Evolutionary conservation across 2,113 vertebrate genomes (phyloP), one percentile per base, ranked within the genome.

Genomic region (Natator depressus): DNA sequence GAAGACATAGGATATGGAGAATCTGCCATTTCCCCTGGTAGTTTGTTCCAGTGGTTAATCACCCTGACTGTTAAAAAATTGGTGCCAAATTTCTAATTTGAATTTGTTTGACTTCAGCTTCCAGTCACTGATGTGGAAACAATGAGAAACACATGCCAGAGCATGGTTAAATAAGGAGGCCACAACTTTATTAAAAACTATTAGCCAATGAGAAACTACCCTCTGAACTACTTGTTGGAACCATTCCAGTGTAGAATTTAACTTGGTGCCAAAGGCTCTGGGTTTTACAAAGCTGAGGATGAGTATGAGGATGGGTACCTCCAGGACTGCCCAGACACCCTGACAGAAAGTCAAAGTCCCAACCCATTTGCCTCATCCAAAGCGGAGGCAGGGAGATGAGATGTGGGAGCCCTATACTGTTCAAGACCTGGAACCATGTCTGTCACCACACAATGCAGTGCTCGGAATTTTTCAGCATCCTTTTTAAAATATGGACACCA

Each of bases 261-360:
- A 8, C 0, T 1, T 17, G 49, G 4, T 14, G 7, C 35, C 9
- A 80, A 24, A 47, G 47, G 50, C 91, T 84, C 8, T 17, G 0
- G 1, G 59, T 31, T 50, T 86, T 78, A 82, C 49, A 80, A 82
- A 79, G 20, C 62, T 22, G 49, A 20, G 2, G 22, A 19, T 13
- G 4, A 50, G 53, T 14, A 19, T 16, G 49, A 19, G n/a, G 83
- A 57, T 59, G 5, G 20, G 50, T 38, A 38, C 57, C 79, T 24
- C 35, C 2, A 5, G 11, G 14, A 9, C 78, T 16, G 47, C 24
- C 42, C 11, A 2, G 20, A 75, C 3, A 46, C 22, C 46, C 53
- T 1, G 1, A 20, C 22, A 27, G 22, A 47, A 75, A 4, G 19
- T 17, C 0, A 42, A 46, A 62, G 17, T 17, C 38, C 57, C 57